Percentiles rank a stretch among this genome's conserved stretches.
Evolutionary conservation across 2,888 invertebrate genomes (phyloP).

Genomic region (Dolichopus griseipennis): DNA sequence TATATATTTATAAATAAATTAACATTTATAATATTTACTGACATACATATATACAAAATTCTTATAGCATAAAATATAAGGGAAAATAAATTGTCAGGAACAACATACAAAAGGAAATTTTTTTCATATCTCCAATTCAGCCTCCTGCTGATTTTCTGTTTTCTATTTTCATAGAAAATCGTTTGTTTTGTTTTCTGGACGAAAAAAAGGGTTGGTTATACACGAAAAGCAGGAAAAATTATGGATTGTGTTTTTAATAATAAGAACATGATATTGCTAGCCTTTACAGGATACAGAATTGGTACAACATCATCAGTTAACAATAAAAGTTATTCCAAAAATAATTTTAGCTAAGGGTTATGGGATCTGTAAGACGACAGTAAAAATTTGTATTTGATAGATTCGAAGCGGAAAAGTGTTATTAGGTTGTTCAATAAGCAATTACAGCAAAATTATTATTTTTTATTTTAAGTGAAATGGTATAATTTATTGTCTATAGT

Average conservation of each 20-base stretch:
- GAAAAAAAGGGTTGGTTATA: background rate
- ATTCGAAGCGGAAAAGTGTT: slow-evolving; percentile 4
- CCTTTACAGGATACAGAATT: background rate
- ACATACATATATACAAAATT: too few species aligned
- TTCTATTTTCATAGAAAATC: background rate
- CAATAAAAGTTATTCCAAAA: too few species aligned
- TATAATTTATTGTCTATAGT: too few species aligned
- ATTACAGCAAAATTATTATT: background rate
- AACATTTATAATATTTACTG: too few species aligned
- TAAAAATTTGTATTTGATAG: slow-evolving; percentile 2
- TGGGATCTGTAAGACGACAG: background rate
- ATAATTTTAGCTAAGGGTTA: background rate
- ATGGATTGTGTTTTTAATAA: background rate
- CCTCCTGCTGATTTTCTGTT: background rate
- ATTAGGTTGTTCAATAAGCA: background rate
- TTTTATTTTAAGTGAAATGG: too few species aligned
- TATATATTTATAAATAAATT: background rate
- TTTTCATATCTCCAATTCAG: background rate
- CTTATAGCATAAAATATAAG: too few species aligned
- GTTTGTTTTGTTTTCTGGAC: background rate
- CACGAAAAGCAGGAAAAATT: background rate
- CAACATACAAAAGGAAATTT: background rate
- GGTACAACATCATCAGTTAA: too few species aligned
- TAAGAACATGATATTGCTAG: background rate
- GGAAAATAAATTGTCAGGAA: background rate